Evolutionary conservation across 1,140 invertebrate genomes (phyloP).

Genomic region (Drosophila oshimai): DNA sequence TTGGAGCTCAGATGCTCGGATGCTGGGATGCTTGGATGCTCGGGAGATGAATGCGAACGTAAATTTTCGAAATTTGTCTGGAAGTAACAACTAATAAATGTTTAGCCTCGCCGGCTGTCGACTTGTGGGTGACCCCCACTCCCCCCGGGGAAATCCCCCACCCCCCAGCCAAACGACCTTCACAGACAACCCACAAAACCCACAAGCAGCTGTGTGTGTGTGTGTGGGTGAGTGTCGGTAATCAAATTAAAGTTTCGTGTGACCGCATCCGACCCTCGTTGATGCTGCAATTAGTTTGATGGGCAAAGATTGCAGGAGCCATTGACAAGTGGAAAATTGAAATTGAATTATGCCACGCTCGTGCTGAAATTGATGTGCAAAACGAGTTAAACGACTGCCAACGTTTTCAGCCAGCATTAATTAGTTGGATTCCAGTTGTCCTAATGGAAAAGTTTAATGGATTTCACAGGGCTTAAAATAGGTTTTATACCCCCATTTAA

Average conservation of each 20-base stretch:
- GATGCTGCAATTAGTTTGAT: conserved; percentile 60
- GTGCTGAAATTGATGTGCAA: conserved; percentile 21
- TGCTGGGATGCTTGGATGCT: too few species aligned
- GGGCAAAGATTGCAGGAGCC: conserved; percentile 41
- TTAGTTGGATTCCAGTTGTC: conserved; percentile 10
- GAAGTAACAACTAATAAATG: conserved; percentile 73
- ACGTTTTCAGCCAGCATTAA: conserved; percentile 42
- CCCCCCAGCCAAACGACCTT: not conserved
- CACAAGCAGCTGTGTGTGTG: conserved; percentile 15
- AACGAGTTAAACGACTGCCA: conserved; percentile 39
- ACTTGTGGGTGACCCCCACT: conserved; percentile 26
- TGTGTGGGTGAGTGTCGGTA: conserved; percentile 21
- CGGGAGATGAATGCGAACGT: conserved; percentile 41
- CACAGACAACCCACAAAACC: conserved; percentile 17
- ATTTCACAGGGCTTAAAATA: not conserved
- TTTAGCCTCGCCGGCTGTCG: conserved; percentile 39
- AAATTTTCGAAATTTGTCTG: conserved; percentile 66
- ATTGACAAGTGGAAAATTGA: conserved; percentile 49
- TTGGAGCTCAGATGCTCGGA: not conserved
- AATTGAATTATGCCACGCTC: conserved; percentile 49
- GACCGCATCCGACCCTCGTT: conserved; percentile 47
- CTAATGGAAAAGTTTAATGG: conserved; percentile 7
- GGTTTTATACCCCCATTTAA: not conserved
- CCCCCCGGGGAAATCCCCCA: too few species aligned
- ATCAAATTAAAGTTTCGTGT: conserved; percentile 70